Conservation (phyloP, 2,888 invertebrate species). For the Esperia sulphurella region DNA sequence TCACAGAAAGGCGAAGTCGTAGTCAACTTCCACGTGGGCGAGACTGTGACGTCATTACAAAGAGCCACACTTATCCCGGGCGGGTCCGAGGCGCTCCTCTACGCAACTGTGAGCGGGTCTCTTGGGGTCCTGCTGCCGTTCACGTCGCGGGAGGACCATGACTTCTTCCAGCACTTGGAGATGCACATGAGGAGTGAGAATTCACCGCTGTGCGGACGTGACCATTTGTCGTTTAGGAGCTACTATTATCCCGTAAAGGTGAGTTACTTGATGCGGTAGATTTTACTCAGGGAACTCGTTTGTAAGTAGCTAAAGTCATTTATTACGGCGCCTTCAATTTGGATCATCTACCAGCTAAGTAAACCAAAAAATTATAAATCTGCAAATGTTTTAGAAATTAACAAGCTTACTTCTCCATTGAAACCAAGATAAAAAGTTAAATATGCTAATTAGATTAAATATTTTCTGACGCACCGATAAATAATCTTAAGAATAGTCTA, state of each 20-base stretch:
- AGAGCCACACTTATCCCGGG: slow-evolving; percentile 98
- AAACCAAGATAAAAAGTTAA: too few relatives aligned
- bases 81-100: slow-evolving; percentile 97
- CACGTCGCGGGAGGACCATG: slow-evolving; percentile 97
- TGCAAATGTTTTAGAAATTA: too few relatives aligned
- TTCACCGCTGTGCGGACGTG: slow-evolving; percentile 96
- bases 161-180: slow-evolving; percentile 99
- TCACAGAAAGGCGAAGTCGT: slow-evolving; percentile 98
- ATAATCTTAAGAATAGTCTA: too few relatives aligned
- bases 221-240: slow-evolving; percentile 97
- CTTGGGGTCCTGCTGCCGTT: slow-evolving; percentile 96
- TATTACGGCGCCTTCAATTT: too few relatives aligned
- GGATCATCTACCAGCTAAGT: too few relatives aligned
- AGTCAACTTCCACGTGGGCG: slow-evolving; percentile 96
- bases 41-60: slow-evolving; percentile 96
- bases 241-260: slow-evolving; percentile 98
- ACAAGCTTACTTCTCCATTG: too few relatives aligned
- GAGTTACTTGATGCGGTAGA: slow-evolving; percentile 28
- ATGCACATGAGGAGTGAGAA: slow-evolving; percentile 99
- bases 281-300: too few relatives aligned
- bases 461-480: too few relatives aligned
- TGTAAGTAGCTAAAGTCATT: too few relatives aligned
- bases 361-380: too few relatives aligned
- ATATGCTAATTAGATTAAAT: too few relatives aligned
- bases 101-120: slow-evolving; percentile 96